Conservation (phyloP, 2,888 invertebrate species). For the Abrostola tripartita region DNA sequence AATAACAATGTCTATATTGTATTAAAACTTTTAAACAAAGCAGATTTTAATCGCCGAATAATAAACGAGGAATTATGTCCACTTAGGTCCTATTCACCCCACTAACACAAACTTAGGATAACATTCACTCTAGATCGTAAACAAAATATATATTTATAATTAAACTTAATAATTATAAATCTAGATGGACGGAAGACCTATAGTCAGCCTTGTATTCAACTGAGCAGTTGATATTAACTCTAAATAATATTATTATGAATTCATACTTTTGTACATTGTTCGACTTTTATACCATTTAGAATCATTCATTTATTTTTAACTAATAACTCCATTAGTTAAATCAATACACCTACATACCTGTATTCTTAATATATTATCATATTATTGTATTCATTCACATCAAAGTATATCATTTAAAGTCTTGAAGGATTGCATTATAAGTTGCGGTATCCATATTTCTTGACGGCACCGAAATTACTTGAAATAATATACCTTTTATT, state of each 20-base stretch:
- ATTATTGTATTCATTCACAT: conserved; percentile 12
- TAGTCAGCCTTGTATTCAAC: conserved; percentile 60
- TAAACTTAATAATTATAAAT: conserved; percentile 16
- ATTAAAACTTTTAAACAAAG: no score
- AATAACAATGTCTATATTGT: neutral
- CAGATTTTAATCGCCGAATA: neutral
- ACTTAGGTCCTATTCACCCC: conserved; percentile 34
- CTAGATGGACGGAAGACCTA: conserved; percentile 62
- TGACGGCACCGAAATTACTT: no score
- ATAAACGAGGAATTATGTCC: neutral
- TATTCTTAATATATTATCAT: neutral
- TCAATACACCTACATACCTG: conserved; percentile 12
- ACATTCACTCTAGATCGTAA: conserved; percentile 14
- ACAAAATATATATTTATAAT: conserved; percentile 15
- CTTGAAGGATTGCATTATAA: neutral
- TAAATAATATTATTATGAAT: conserved; percentile 57
- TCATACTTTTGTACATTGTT: conserved; percentile 65
- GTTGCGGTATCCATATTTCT: no score
- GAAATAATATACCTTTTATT: no score
- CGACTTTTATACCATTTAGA: conserved; percentile 37
- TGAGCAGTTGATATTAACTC: conserved; percentile 37
- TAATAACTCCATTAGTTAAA: conserved; percentile 27
- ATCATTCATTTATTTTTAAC: conserved; percentile 28
- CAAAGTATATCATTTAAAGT: neutral
- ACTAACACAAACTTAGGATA: conserved; percentile 9